Conservation (phyloP, 2,888 invertebrate species). For the Drosophila recens region DNA sequence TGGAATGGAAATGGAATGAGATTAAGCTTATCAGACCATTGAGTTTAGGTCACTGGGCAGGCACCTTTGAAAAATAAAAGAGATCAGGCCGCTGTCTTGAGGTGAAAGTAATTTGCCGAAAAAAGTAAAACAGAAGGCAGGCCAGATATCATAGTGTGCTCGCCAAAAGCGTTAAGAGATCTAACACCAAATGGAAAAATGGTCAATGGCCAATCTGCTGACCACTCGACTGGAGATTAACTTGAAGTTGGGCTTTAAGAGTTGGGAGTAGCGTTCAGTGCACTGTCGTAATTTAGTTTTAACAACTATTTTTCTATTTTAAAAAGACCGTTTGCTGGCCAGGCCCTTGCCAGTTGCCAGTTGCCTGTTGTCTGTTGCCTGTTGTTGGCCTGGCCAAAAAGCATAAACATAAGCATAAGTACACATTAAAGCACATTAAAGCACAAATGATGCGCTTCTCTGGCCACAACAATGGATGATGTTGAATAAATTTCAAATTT, state of each 20-base stretch:
- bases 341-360: conserved; percentile 54
- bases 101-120: conserved; percentile 75
- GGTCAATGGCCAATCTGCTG: conserved; percentile 29
- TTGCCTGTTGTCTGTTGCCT: not conserved
- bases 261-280: conserved; percentile 58
- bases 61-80: conserved; percentile 22
- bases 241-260: conserved; percentile 4
- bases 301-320: conserved; percentile 68
- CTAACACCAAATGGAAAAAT: conserved; percentile 21
- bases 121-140: conserved; percentile 1
- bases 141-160: conserved; percentile 2
- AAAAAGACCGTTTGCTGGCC: conserved; percentile 63
- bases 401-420: conserved; percentile 66
- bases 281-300: conserved; percentile 75
- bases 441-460: conserved; percentile 78
- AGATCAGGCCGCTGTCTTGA: conserved; percentile 39
- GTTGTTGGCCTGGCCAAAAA: conserved; percentile 26
- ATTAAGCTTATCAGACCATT: conserved; percentile 78
- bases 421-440: conserved; percentile 79
- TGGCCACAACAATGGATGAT: conserved; percentile 72
- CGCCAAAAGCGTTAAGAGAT: conserved; percentile 13
- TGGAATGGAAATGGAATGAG: conserved; percentile 32
- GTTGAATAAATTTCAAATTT: conserved; percentile 79
- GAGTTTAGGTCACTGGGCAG: conserved; percentile 80
- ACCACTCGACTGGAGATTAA: conserved; percentile 50